Base-by-base conservation (phyloP, 2,113 vertebrate genomes). In the Callorhinus ursinus region DNA sequence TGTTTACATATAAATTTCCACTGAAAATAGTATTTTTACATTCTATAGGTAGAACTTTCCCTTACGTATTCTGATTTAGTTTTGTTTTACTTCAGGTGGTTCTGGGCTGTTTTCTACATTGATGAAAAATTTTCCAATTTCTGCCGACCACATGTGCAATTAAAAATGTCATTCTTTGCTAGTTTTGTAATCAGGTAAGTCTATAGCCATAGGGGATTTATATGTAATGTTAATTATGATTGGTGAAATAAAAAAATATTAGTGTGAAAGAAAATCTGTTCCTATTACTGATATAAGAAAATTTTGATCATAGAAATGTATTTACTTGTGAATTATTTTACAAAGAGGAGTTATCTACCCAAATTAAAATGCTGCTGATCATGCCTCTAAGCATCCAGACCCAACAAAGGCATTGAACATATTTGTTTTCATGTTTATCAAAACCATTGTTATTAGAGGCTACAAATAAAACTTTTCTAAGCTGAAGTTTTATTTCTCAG, bases 391-490 rank as follows among this genome's bases (percentile, higher is more conserved):
- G 18, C 65, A 91, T 16, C 6, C 26, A 49, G 93, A 18, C 51
- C 33, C 22, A 92, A 11, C 7, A 28, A 88, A 92, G 15, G 19
- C 24, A 72, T 16, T 87, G 42, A 53, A 42, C 14, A 28, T 39
- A 63, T 87, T 72, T 51, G 36, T 36, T 65, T 80, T 63, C 42
- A 39, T 31, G 11, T 46, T 42, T n/a, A 49, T 31, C 55, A 69
- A 77, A 69, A n/a, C 15, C 36, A 55, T 28, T 90, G n/a, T 67
- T 83, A 42, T 88, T 69, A 76, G 22, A 33, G n/a, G 28, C 10
- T 80, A 65, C 80, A 91, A 74, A 74, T 87, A 51, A 94, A 28
- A 15, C 33, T 71, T 95, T 69, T 77, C 28, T 82, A 84, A 88
- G 31, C 3, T 93, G 28, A 84, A 84, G 11, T 57, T 85, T 72